Conservation (phyloP, 2,113 vertebrate genomes). For the Poeciliopsis retropinna region DNA sequence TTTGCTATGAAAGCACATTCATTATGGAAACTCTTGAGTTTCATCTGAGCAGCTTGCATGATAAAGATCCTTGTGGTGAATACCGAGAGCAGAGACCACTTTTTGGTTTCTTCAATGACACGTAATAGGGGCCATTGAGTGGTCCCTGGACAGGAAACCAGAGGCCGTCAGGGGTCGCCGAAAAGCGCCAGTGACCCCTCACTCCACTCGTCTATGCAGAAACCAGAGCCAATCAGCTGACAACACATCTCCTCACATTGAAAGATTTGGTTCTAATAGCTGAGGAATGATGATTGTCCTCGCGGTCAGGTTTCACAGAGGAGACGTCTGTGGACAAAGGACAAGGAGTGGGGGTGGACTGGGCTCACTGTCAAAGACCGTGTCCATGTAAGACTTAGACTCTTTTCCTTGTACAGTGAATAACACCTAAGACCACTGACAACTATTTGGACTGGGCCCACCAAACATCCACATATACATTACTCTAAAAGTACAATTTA, state of each 20-base stretch:
- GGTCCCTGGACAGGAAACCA: constrained; percentile 68
- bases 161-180: constrained; percentile 66
- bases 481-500: no score
- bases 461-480: neutral
- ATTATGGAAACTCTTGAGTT: constrained; percentile 68
- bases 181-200: constrained; percentile 68
- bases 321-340: constrained; percentile 56
- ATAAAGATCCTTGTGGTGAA: constrained; percentile 60
- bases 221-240: constrained; percentile 68
- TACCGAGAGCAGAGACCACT: constrained; percentile 59
- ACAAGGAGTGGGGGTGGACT: constrained; percentile 18
- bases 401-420: neutral
- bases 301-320: constrained; percentile 55
- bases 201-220: constrained; percentile 68
- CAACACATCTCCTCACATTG: constrained; percentile 69
- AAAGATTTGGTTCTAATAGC: constrained; percentile 67
- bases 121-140: constrained; percentile 66
- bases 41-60: constrained; percentile 55
- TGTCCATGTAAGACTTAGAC: constrained; percentile 12
- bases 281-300: constrained; percentile 65
- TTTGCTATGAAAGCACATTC: constrained; percentile 52
- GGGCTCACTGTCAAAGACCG: constrained; percentile 32
- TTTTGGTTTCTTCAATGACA: constrained; percentile 72
- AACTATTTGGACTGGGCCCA: neutral
- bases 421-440: neutral